Base-by-base conservation (phyloP, 2,113 vertebrate genomes). In the Ochotona princeps region DNA sequence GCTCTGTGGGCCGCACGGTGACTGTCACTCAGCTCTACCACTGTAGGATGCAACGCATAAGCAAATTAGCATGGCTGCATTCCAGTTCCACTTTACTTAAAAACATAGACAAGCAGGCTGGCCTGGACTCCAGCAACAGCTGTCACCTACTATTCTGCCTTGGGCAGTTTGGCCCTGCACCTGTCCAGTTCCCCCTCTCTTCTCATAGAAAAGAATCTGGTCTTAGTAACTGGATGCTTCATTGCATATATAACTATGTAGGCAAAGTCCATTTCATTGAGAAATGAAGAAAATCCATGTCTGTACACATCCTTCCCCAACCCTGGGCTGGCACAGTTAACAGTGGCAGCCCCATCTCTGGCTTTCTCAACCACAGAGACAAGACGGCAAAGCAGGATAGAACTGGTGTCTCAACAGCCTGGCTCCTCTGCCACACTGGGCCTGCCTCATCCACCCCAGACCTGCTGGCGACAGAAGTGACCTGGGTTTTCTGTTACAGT, bases 401-500 rank as follows among this genome's bases (percentile, higher is more conserved):
- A 12, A 72, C 20, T 20, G 17, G 0, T 9, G 25, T 20, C 63
- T 2, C 51, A 7, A 69, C 32, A 30, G 4, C 5, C 6, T 10
- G 4, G 0, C 2, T 38, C 9, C 7, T 0, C 60, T 1, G 15
- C 32, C 67, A 9, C 13, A 5, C 14, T 2, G 12, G 54, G 23
- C n/a, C 32, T 5, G 23, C 38, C 51, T 18, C 6, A 12, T 20
- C 6, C 51, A 15, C 8, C 15, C 17, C 60, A 30, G 44, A 2
- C 25, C 15, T 47, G 3, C 82, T 25, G 14, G 38, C 6, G 38
- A 44, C 38, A 44, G 38, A 44, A 23, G 35, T 54, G 49, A 49
- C 1, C 57, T 17, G 14, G 35, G 18, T 4, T 13, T 78, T 57
- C 84, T 28, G 7, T 7, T 66, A 4, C 26, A 26, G 26, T 0